phyloP scores from a whole-genome alignment of 2,888 invertebrate genomes.

The Xestoiulus laeticollis region DNA sequence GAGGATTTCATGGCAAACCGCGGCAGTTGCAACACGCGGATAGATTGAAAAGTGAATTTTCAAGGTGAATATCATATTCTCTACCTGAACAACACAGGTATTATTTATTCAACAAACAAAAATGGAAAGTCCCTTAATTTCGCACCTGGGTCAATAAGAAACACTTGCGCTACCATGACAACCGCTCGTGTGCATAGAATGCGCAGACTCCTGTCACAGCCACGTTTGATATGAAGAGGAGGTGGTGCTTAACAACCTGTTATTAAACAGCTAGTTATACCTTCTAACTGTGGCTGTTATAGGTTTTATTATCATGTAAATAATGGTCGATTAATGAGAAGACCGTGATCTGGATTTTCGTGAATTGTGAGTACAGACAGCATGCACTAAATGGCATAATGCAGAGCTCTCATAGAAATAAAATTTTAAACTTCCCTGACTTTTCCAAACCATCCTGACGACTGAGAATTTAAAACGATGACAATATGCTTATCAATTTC shows the following conservation, averaged over 20 bases:
- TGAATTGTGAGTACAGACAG: not conserved
- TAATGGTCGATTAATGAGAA: not conserved
- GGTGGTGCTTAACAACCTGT: not conserved
- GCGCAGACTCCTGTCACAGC: too few relatives aligned
- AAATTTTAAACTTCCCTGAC: too few relatives aligned
- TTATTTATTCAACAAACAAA: slow-evolving; percentile 10
- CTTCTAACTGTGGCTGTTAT: not conserved
- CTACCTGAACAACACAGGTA: not conserved
- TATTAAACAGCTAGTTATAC: not conserved
- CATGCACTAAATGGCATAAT: too few relatives aligned
- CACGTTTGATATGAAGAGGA: not conserved
- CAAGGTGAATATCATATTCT: slow-evolving; percentile 19
- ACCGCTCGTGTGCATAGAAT: not conserved
- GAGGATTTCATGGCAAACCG: not conserved
- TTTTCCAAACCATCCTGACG: too few relatives aligned
- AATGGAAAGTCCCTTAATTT: not conserved
- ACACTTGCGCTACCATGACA: slow-evolving; percentile 27
- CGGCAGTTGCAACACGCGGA: not conserved
- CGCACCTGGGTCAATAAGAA: slow-evolving; percentile 23
- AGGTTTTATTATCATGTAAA: not conserved
- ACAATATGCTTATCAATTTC: too few relatives aligned
- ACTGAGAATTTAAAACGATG: too few relatives aligned
- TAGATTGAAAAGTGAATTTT: not conserved
- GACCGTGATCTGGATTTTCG: not conserved
- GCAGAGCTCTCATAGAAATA: too few relatives aligned